These are phyloP conservation scores for Mythimna vitellina DNA, from an alignment of 2,888 invertebrate genomes.

Conservation along the genomic window DNA sequence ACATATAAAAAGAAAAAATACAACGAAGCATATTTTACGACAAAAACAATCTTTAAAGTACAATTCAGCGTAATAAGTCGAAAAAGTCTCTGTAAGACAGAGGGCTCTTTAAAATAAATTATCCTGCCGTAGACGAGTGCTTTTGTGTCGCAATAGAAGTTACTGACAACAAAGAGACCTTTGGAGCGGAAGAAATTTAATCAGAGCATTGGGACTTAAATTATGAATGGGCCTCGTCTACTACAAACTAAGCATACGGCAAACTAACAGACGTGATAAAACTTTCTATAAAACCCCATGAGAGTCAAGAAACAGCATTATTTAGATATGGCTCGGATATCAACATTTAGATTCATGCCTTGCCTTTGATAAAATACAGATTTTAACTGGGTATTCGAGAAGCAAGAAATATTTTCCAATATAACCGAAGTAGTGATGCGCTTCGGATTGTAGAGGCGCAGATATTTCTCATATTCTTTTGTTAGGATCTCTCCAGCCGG, in stretches of 20 bases:
- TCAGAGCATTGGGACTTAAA: slow-evolving; percentile 76
- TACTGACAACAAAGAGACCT: slow-evolving; percentile 77
- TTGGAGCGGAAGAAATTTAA: slow-evolving; percentile 79
- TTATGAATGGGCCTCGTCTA: slow-evolving; percentile 70
- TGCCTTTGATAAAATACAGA: slow-evolving; percentile 57
- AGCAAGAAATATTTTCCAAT: slow-evolving; percentile 85
- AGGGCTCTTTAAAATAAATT: slow-evolving; percentile 78
- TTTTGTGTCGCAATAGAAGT: slow-evolving; percentile 78
- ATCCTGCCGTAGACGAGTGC: slow-evolving; percentile 74
- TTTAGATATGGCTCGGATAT: slow-evolving; percentile 41
- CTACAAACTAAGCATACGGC: slow-evolving; percentile 57
- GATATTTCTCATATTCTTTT: slow-evolving; percentile 89
- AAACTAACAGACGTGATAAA: slow-evolving; percentile 65
- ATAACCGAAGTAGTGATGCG: slow-evolving; percentile 83
- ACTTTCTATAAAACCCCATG: slow-evolving; percentile 38
- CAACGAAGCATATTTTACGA: slow-evolving; percentile 60
- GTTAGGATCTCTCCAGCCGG: slow-evolving; percentile 82
- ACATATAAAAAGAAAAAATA: slow-evolving; percentile 54
- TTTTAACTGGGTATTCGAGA: slow-evolving; percentile 70
- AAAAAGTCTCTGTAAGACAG: slow-evolving; percentile 68
- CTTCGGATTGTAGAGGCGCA: slow-evolving; percentile 82
- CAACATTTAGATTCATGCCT: slow-evolving; percentile 53
- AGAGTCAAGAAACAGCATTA: slow-evolving; percentile 26
- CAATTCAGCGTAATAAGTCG: slow-evolving; percentile 64
- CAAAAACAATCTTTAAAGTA: slow-evolving; percentile 65